Evolutionary conservation across 2,113 vertebrate species (phyloP).

Genomic region (Fulmarus glacialis): DNA sequence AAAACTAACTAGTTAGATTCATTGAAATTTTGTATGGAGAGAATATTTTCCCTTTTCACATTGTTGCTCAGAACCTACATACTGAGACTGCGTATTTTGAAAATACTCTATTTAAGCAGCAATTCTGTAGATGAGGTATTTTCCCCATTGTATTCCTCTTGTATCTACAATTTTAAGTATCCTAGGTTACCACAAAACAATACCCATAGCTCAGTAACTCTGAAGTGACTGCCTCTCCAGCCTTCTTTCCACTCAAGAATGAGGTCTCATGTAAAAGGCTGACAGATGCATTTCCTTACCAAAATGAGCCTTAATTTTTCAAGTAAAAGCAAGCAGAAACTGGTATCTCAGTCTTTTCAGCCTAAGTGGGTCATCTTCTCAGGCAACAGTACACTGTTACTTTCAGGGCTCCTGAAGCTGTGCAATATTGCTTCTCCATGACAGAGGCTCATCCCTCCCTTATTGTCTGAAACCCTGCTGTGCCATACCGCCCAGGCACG

Average conservation of each 20-base stretch:
- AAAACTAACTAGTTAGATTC: not conserved
- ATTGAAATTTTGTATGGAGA: not conserved
- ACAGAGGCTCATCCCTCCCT: not conserved
- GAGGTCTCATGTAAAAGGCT: not conserved
- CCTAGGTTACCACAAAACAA: not conserved
- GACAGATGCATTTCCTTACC: not conserved
- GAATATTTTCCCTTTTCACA: not conserved
- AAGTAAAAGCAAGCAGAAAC: not conserved
- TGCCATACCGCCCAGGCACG: rapidly evolving
- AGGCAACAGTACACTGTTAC: not conserved
- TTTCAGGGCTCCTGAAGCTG: not conserved
- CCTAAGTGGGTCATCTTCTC: conserved; percentile 15
- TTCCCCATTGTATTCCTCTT: not conserved
- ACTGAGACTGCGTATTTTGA: not conserved
- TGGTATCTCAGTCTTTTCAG: not conserved
- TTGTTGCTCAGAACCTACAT: not conserved
- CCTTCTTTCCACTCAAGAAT: not conserved
- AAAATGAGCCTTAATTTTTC: not conserved
- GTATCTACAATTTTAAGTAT: not conserved
- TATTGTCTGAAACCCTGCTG: not conserved
- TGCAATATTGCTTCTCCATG: not conserved
- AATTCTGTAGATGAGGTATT: not conserved
- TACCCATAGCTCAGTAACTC: not conserved
- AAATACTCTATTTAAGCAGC: not conserved
- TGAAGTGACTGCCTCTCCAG: not conserved